Evolutionary conservation across 2,797 vertebrate genomes (phyloP), one percentile per base, ranked within the genome.

Genomic region (Heliangelus exortis): DNA sequence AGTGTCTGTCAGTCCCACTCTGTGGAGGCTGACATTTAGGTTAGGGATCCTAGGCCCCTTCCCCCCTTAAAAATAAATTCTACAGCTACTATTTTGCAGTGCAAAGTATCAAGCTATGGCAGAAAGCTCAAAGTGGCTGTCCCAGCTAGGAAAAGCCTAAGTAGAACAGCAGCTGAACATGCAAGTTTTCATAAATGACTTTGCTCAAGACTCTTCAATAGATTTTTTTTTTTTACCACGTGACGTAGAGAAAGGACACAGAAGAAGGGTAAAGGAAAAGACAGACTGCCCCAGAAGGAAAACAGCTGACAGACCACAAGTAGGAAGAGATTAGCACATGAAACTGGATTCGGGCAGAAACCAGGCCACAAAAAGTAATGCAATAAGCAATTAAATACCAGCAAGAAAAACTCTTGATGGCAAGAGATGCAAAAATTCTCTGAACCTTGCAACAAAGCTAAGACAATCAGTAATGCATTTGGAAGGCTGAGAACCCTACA

Each of bases 321-420:
- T 18, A 81, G 54, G 26, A 81, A 54, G 19, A 0, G 0, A 67
- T 36, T 17, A 74, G 47, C 2, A 5, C 7, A 12, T 1, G 28
- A 76, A 69, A 50, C 41, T 84, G 47, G 14, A 89, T 55, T 92
- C 72, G 54, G 34, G 65, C 15, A 94, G 73, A 91, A 69, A 79
- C 1, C 1, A 1, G 58, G 23, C 29, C 61, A 71, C 5, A 41
- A 34, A 84, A 94, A 75, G 31, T 26, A 76, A 82, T 23, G 54
- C 8, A 29, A 19, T 2, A 61, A 77, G 39, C 15, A 76, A 36
- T 31, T 57, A 57, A 57, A 79, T 8, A 88, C 1, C n/a, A 41
- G 31, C 68, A 89, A 77, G 23, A 66, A 91, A 75, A 74, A 4
- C 16, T 73, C 4, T 8, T 7, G 33, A 72, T 16, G 31, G 36